A percentile compares a stretch with the other conserved stretches of the same genome.
These are phyloP conservation scores for Mycteria americana DNA, from an alignment of 2,797 vertebrate species.

Conservation along the genomic window DNA sequence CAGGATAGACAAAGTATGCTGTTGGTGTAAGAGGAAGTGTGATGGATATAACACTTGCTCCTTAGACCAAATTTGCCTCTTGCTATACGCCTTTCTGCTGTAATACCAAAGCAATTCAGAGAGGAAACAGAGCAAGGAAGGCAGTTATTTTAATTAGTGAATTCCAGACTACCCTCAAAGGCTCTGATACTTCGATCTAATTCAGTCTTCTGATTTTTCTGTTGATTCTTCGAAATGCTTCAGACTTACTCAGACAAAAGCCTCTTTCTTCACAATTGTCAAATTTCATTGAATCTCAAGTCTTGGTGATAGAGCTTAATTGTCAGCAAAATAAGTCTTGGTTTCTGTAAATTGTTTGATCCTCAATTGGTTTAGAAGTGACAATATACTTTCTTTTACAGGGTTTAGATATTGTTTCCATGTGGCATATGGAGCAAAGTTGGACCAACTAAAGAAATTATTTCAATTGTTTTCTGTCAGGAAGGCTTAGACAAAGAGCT, in stretches of 20 bases:
- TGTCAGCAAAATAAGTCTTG: slow-evolving; percentile 72
- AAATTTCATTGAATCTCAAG: slow-evolving; percentile 53
- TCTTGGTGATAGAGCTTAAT: slow-evolving; percentile 63
- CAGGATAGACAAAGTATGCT: neutral
- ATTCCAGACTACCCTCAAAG: slow-evolving; percentile 29
- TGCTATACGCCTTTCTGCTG: neutral
- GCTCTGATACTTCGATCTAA: slow-evolving; percentile 14
- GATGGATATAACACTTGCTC: neutral
- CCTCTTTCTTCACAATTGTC: slow-evolving; percentile 58
- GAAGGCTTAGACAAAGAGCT: slow-evolving; percentile 66
- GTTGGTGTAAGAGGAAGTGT: neutral
- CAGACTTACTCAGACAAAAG: slow-evolving; percentile 43
- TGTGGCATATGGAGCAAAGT: slow-evolving; percentile 55
- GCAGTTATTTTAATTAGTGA: slow-evolving; percentile 19
- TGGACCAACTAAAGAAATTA: slow-evolving; percentile 59
- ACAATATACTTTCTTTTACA: slow-evolving; percentile 58
- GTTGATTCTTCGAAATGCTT: slow-evolving; percentile 42
- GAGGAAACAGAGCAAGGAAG: neutral
- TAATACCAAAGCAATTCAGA: neutral
- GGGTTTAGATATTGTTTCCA: slow-evolving; percentile 60
- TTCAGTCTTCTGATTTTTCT: slow-evolving; percentile 34
- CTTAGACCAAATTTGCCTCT: neutral
- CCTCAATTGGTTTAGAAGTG: slow-evolving; percentile 65
- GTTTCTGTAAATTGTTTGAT: slow-evolving; percentile 70
- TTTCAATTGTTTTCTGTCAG: slow-evolving; percentile 62